These are phyloP conservation scores for Leptosomus discolor DNA, from an alignment of 2,113 vertebrate genomes.

Conservation along the genomic window DNA sequence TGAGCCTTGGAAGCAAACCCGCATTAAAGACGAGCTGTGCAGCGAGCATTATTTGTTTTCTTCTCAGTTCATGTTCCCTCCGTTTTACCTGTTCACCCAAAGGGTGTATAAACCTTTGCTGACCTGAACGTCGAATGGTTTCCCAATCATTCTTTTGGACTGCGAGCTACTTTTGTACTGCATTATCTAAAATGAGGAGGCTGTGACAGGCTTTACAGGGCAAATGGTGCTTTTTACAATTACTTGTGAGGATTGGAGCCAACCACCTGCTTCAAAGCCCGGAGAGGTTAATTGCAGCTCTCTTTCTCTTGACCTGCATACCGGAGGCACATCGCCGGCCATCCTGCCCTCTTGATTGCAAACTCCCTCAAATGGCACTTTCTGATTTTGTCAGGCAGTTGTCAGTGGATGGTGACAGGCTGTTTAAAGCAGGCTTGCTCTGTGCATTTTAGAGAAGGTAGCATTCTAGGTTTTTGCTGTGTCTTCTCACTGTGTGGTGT, in stretches of 20 bases:
- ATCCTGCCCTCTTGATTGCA: not conserved
- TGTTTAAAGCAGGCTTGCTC: not conserved
- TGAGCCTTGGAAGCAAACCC: not conserved
- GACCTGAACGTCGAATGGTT: not conserved
- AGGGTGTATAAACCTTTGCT: not conserved
- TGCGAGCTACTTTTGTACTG: not conserved
- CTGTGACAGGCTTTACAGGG: not conserved
- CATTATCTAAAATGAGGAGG: not conserved
- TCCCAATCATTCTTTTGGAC: not conserved
- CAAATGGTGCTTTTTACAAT: constrained; percentile 23
- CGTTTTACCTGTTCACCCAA: not conserved
- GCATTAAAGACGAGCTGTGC: not conserved
- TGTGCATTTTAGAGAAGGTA: not conserved
- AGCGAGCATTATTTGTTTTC: not conserved
- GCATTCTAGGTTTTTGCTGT: not conserved
- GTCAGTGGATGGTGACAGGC: not conserved
- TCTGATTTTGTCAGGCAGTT: not conserved
- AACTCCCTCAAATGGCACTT: not conserved
- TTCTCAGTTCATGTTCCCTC: not conserved
- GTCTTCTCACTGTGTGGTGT: not conserved
- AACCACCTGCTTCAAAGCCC: constrained; percentile 10
- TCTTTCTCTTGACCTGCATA: not conserved
- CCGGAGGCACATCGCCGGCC: not conserved
- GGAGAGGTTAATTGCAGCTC: not conserved
- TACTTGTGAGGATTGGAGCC: not conserved